Percentiles rank a stretch among this genome's conserved stretches.
Evolutionary conservation across 2,113 vertebrate species (phyloP).

Genomic region (Saguinus midas): DNA sequence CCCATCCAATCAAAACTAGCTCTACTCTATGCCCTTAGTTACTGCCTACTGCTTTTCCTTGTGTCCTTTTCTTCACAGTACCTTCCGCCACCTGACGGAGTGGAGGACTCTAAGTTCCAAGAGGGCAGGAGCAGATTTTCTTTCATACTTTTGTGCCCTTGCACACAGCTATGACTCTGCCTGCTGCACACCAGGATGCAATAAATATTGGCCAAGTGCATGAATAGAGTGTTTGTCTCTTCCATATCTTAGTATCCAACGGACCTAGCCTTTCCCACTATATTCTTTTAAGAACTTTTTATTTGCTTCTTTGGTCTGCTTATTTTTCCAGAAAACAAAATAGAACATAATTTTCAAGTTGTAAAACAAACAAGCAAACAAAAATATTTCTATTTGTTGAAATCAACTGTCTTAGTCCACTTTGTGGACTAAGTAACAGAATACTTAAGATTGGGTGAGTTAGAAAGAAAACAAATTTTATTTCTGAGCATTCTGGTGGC

Average conservation of each 20-base stretch:
- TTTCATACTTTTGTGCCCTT: no score
- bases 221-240: rapidly evolving
- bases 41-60: not conserved
- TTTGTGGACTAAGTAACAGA: not conserved
- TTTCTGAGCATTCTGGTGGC: not conserved
- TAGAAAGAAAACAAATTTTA: not conserved
- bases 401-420: not conserved
- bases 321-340: not conserved
- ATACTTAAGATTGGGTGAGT: not conserved
- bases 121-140: not conserved
- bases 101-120: not conserved
- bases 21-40: rapidly evolving
- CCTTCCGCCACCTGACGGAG: no score
- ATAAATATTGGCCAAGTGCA: no score
- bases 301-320: not conserved
- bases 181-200: not conserved
- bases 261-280: not conserved
- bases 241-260: not conserved
- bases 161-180: rapidly evolving
- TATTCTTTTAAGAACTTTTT: not conserved
- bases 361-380: not conserved
- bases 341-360: not conserved
- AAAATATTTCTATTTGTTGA: not conserved
- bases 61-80: not conserved
- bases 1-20: not conserved